Conservation (phyloP, 1,140 invertebrate species). For the Meloidogyne floridensis region DNA sequence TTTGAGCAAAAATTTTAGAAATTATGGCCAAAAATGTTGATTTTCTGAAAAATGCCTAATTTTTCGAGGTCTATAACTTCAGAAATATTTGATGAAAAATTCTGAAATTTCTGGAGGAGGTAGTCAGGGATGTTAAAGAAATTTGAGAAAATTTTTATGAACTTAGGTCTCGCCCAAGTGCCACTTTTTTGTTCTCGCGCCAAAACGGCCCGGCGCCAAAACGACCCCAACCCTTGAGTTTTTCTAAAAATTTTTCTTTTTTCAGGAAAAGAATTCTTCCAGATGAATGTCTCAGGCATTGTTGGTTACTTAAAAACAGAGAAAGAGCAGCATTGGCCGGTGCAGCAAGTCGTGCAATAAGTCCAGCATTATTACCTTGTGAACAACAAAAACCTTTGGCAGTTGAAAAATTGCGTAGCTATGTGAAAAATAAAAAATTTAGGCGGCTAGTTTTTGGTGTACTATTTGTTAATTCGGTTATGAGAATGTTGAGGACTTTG, state of each 20-base stretch:
- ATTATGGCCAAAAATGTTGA: no score
- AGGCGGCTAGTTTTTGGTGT: conserved; percentile 59
- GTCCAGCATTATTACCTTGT: conserved; percentile 21
- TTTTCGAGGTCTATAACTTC: no score
- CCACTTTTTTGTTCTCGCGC: no score
- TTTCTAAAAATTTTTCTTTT: background rate
- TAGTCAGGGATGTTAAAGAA: no score
- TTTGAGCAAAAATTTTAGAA: no score
- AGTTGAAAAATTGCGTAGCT: conserved; percentile 51
- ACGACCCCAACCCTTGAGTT: background rate
- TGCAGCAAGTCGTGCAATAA: conserved; percentile 21
- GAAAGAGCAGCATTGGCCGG: conserved; percentile 42
- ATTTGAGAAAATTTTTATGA: no score
- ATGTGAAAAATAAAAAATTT: conserved; percentile 59
- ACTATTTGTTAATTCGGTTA: conserved; percentile 53
- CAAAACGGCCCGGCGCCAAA: no score
- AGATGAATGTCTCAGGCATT: conserved; percentile 59
- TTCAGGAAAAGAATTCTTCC: conserved; percentile 64
- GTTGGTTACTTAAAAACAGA: conserved; percentile 54
- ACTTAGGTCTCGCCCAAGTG: no score
- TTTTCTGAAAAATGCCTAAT: no score
- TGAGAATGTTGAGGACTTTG: conserved; percentile 47
- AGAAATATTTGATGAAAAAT: no score
- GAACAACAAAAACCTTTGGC: conserved; percentile 43
- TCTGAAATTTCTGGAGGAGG: no score